Percentiles rank a stretch among this genome's conserved stretches.
These are phyloP conservation scores for Epinotia demarniana DNA, from an alignment of 2,888 invertebrate genomes.

Conservation along the genomic window DNA sequence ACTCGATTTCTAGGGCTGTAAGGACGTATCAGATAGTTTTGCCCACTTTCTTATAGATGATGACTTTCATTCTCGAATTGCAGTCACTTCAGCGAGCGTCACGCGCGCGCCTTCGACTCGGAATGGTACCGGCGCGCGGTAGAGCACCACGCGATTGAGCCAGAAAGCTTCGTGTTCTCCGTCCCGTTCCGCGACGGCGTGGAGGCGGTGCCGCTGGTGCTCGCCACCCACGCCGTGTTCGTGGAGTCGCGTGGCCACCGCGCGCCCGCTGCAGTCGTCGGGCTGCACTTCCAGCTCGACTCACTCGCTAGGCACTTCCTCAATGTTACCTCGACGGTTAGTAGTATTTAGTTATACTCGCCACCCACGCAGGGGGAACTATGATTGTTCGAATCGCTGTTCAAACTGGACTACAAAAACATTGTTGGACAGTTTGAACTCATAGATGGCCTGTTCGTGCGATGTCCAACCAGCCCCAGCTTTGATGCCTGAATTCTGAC, in stretches of 20 bases:
- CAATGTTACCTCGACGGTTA: slow-evolving; percentile 94
- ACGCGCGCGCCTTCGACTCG: slow-evolving; percentile 93
- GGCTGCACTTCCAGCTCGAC: slow-evolving; percentile 93
- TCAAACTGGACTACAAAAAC: no score
- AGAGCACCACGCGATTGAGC: slow-evolving; percentile 93
- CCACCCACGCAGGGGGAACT: slow-evolving; percentile 96
- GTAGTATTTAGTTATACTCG: slow-evolving; percentile 80
- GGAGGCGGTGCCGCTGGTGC: slow-evolving; percentile 87
- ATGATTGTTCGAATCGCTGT: no score
- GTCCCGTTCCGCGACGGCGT: slow-evolving; percentile 90
- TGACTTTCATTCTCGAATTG: slow-evolving; percentile 41
- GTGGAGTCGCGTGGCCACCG: slow-evolving; percentile 92
- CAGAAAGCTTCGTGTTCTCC: slow-evolving; percentile 96
- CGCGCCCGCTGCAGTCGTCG: slow-evolving; percentile 96
- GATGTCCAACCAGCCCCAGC: no score
- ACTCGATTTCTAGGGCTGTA: no score
- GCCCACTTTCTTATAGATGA: no score
- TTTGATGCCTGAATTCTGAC: no score
- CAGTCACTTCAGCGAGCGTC: slow-evolving; percentile 93
- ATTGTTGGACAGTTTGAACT: no score
- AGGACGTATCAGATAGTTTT: no score
- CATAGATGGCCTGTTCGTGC: no score
- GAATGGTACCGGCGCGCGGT: slow-evolving; percentile 96
- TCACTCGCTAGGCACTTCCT: slow-evolving; percentile 93
- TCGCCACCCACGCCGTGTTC: slow-evolving; percentile 96